phyloP scores from a whole-genome alignment of 1,140 invertebrate genomes.

The Carposina sasakii region DNA sequence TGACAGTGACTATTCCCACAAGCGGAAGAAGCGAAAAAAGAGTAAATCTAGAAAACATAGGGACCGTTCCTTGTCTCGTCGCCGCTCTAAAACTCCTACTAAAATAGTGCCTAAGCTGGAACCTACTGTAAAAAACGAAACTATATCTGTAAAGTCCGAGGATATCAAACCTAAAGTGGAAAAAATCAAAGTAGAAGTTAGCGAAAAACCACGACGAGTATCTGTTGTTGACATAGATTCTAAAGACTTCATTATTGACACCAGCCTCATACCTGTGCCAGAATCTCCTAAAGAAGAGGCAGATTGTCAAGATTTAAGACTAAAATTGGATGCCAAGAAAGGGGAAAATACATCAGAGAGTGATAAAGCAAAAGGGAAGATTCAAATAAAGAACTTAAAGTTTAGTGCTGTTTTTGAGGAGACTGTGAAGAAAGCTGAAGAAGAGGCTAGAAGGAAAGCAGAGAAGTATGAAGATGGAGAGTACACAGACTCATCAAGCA shows the following conservation, averaged over 20 bases:
- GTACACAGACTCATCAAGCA: constrained; percentile 74
- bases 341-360: constrained; percentile 28
- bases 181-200: constrained; percentile 33
- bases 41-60: constrained; percentile 73
- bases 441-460: constrained; percentile 75
- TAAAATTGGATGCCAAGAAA: constrained; percentile 42
- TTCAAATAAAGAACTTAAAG: constrained; percentile 78
- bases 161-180: constrained; percentile 57
- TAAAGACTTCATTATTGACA: constrained; percentile 26
- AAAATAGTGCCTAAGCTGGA: constrained; percentile 66
- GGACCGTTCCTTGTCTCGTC: constrained; percentile 58
- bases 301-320: constrained; percentile 27
- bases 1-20: constrained; percentile 49
- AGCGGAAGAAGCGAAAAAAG: constrained; percentile 72
- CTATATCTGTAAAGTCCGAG: constrained; percentile 69
- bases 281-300: constrained; percentile 39
- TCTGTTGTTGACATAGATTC: constrained; percentile 15
- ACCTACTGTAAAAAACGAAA: constrained; percentile 43
- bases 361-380: constrained; percentile 67
- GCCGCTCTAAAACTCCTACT: constrained; percentile 28
- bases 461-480: constrained; percentile 78
- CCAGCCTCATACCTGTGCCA: constrained; percentile 50
- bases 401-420: constrained; percentile 78
- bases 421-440: constrained; percentile 78
- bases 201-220: constrained; percentile 22